phyloP scores from a whole-genome alignment of 1,140 invertebrate genomes.

The Hirudo medicinalis region DNA sequence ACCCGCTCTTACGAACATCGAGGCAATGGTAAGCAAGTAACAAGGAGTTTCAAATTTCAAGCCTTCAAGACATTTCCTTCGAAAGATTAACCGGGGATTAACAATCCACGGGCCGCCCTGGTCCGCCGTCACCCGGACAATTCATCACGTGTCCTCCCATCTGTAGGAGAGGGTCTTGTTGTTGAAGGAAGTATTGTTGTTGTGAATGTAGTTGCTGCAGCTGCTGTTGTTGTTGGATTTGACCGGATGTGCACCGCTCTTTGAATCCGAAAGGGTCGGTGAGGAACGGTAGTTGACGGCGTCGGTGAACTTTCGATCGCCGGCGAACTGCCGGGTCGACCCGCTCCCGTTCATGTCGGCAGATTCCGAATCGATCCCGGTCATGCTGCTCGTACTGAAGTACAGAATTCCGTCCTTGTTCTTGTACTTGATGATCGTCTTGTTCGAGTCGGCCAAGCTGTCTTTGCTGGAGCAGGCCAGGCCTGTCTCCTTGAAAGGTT shows the following conservation, averaged over 20 bases:
- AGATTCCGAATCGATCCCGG: background rate
- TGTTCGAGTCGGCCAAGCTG: background rate
- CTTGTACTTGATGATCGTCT: conserved; percentile 9
- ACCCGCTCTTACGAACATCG: too few species aligned
- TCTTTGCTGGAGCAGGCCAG: too few species aligned
- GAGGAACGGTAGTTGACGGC: conserved; percentile 5
- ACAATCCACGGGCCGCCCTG: too few species aligned
- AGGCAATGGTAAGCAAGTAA: too few species aligned
- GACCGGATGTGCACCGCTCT: background rate
- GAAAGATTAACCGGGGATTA: too few species aligned
- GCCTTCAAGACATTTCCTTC: too few species aligned
- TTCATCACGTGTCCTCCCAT: background rate
- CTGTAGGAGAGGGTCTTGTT: background rate
- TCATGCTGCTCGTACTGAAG: conserved; percentile 6
- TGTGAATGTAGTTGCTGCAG: background rate
- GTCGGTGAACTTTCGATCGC: background rate
- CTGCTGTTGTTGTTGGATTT: background rate
- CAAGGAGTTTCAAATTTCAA: too few species aligned
- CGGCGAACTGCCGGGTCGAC: background rate
- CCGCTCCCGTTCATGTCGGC: background rate
- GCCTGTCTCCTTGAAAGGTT: background rate
- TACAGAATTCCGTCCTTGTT: conserved; percentile 16
- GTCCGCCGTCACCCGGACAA: too few species aligned
- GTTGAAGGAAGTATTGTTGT: background rate
- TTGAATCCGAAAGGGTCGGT: background rate